These are phyloP conservation scores for Conops quadrifasciatus DNA, from an alignment of 2,888 invertebrate species.

Conservation along the genomic window DNA sequence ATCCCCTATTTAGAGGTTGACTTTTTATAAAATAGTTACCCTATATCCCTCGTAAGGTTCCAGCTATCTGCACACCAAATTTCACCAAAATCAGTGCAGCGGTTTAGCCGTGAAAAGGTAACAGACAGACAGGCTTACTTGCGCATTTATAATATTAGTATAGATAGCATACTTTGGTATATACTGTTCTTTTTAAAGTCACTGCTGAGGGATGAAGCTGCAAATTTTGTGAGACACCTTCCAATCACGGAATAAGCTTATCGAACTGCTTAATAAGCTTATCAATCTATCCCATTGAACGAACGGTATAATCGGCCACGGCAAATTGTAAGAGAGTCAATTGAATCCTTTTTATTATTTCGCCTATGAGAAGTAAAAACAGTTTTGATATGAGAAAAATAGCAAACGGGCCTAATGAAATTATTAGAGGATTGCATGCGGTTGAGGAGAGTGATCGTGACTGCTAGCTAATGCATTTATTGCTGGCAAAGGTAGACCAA, in stretches of 20 bases:
- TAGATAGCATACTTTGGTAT: too few relatives aligned
- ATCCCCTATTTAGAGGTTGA: too few relatives aligned
- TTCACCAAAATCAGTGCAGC: too few relatives aligned
- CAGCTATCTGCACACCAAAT: too few relatives aligned
- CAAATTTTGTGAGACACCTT: conserved; percentile 2
- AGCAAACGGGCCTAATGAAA: background rate
- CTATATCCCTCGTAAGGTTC: too few relatives aligned
- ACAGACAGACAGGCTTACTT: too few relatives aligned
- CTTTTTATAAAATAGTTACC: too few relatives aligned
- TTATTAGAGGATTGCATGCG: background rate
- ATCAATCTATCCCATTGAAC: too few relatives aligned
- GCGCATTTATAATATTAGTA: too few relatives aligned
- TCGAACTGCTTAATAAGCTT: background rate
- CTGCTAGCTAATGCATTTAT: background rate
- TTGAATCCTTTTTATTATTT: conserved; percentile 10
- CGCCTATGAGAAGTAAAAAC: background rate
- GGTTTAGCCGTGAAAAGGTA: too few relatives aligned
- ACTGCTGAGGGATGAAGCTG: conserved; percentile 11
- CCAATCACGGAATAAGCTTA: background rate
- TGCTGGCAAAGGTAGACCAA: conserved; percentile 1
- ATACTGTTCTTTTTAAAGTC: background rate
- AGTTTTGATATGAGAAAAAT: background rate
- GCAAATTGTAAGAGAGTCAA: conserved; percentile 1
- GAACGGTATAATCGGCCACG: background rate
- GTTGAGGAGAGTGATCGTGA: background rate